Percentiles rank a stretch among this genome's conserved stretches.
Evolutionary conservation across 2,888 invertebrate species (phyloP).

Genomic region (Iphiclides podalirius): DNA sequence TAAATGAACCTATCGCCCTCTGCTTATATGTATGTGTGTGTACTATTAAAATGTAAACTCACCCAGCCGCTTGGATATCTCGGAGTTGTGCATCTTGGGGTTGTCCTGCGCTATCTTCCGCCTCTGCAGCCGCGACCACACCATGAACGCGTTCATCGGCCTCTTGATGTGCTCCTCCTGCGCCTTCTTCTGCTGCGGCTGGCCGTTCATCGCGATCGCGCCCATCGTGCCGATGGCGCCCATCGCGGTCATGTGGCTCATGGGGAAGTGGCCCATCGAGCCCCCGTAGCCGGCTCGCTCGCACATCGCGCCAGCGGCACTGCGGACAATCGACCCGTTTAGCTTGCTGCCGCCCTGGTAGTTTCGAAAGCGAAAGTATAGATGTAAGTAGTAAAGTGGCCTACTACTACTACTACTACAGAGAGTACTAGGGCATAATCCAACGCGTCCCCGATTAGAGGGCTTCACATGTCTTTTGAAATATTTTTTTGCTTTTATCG

Average conservation of each 20-base stretch:
- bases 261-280: conserved; percentile 79
- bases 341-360: too few relatives aligned
- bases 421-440: too few relatives aligned
- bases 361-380: too few relatives aligned
- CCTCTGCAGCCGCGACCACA: conserved; percentile 95
- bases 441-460: too few relatives aligned
- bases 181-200: conserved; percentile 75
- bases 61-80: conserved; percentile 96
- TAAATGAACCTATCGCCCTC: too few relatives aligned
- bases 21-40: too few relatives aligned
- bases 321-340: conserved; percentile 35
- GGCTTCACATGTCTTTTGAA: too few relatives aligned
- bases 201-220: conserved; percentile 79
- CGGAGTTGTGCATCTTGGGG: conserved; percentile 99
- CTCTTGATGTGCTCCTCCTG: conserved; percentile 95
- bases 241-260: conserved; percentile 78
- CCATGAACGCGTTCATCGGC: conserved; percentile 99
- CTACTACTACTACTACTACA: too few relatives aligned
- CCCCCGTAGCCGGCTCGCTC: conserved; percentile 82
- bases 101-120: conserved; percentile 98
- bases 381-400: too few relatives aligned
- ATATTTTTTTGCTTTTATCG: too few relatives aligned
- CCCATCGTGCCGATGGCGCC: conserved; percentile 78
- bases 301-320: conserved; percentile 88
- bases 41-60: conserved; percentile 63